Evolutionary conservation across 2,888 invertebrate species (phyloP).

Genomic region (Diplazon laetatorius): DNA sequence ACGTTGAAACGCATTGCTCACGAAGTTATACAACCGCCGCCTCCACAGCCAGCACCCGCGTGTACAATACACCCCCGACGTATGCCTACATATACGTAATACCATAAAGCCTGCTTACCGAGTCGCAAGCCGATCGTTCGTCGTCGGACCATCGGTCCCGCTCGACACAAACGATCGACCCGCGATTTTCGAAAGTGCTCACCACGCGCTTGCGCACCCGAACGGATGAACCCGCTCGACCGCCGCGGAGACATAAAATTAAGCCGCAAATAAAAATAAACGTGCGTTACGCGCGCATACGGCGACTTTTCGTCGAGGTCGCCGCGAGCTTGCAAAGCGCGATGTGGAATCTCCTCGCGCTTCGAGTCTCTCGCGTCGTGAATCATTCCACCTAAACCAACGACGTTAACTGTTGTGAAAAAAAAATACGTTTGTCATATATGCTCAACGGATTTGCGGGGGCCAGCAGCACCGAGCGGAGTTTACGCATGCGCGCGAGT

Average conservation of each 20-base stretch:
- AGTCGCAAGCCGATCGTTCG: conserved; percentile 54
- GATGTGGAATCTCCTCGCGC: conserved; percentile 24
- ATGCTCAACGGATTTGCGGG: conserved; percentile 58
- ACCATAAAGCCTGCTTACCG: conserved; percentile 59
- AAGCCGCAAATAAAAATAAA: conserved; percentile 79
- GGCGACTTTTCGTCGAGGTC: not conserved
- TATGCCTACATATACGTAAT: conserved; percentile 22
- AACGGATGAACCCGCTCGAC: conserved; percentile 24
- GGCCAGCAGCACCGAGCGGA: too few relatives aligned
- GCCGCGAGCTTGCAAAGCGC: conserved; percentile 36
- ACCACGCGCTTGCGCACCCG: conserved; percentile 5
- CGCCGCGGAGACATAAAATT: conserved; percentile 76
- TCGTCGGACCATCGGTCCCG: conserved; percentile 19
- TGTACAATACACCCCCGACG: conserved; percentile 27
- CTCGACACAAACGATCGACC: conserved; percentile 42
- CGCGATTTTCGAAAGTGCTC: conserved; percentile 10
- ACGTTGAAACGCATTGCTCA: conserved; percentile 33
- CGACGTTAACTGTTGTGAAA: conserved; percentile 81
- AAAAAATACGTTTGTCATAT: conserved; percentile 81
- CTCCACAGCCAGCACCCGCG: conserved; percentile 1
- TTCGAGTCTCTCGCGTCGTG: conserved; percentile 68
- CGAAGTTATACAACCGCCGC: conserved; percentile 27
- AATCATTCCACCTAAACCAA: conserved; percentile 80
- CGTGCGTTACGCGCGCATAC: conserved; percentile 52
- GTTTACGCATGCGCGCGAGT: conserved; percentile 10